Evolutionary conservation across 2,888 invertebrate species (phyloP).

Genomic region (Cheilosia variabilis): DNA sequence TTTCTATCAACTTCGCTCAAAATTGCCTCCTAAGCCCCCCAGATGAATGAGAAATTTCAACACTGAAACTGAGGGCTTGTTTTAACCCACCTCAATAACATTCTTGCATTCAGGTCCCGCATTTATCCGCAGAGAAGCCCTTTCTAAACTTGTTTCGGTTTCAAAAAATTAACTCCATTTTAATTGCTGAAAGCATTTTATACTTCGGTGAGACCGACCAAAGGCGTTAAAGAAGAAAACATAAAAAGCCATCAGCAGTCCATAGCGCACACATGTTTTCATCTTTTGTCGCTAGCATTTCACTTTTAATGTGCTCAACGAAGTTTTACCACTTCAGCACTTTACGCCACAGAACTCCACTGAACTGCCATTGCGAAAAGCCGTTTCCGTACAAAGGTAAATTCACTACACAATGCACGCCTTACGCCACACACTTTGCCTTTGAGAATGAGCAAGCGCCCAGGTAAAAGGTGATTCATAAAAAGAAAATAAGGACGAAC

Average conservation of each 20-base stretch:
- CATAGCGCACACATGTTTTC: conserved; percentile 8
- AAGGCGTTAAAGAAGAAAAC: conserved; percentile 1
- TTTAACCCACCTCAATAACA: too few relatives aligned
- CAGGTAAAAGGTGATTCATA: conserved; percentile 22
- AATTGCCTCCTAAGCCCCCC: too few relatives aligned
- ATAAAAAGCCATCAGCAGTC: neutral
- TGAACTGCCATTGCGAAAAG: conserved; percentile 57
- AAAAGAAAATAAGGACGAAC: conserved; percentile 18
- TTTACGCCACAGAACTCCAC: conserved; percentile 16
- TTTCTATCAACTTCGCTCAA: too few relatives aligned
- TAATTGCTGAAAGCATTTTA: neutral
- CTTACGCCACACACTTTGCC: neutral
- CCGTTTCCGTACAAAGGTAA: conserved; percentile 51
- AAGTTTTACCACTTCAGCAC: conserved; percentile 26
- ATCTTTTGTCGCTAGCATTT: conserved; percentile 21
- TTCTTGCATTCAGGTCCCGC: neutral
- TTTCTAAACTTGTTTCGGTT: neutral
- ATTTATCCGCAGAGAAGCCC: neutral
- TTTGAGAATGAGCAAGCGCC: conserved; percentile 17
- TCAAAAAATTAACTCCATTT: conserved; percentile 3
- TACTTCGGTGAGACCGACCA: neutral
- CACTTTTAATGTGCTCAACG: conserved; percentile 32
- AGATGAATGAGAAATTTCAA: too few relatives aligned
- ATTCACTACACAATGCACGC: neutral
- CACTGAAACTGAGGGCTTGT: too few relatives aligned